phyloP scores from a whole-genome alignment of 2,797 vertebrate genomes.

The Oceanodroma leucorhoa region DNA sequence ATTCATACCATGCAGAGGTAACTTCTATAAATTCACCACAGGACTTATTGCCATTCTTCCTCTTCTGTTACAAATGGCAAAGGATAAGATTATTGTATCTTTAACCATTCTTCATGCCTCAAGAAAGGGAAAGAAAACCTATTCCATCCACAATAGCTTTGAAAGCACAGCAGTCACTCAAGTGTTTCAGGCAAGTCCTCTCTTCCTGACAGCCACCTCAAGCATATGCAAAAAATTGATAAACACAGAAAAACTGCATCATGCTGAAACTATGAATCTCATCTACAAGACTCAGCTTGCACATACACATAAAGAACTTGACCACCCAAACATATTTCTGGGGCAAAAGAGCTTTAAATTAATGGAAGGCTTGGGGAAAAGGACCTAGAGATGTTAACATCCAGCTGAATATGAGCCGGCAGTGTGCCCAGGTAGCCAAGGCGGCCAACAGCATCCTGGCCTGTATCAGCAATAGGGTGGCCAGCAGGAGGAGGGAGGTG shows the following conservation, averaged over 20 bases:
- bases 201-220: not conserved
- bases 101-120: not conserved
- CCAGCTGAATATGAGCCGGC: not conserved
- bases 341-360: not conserved
- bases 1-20: not conserved
- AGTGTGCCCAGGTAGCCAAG: not conserved
- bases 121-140: not conserved
- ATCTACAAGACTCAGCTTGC: not conserved
- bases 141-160: not conserved
- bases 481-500: not conserved
- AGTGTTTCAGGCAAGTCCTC: not conserved
- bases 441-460: rapidly evolving
- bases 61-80: not conserved
- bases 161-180: not conserved
- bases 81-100: not conserved
- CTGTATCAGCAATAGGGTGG: rapidly evolving
- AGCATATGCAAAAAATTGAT: not conserved
- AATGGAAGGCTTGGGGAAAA: not conserved
- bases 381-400: not conserved
- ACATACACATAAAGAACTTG: not conserved
- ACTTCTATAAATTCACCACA: not conserved
- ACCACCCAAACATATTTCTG: not conserved
- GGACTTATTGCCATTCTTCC: not conserved
- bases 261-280: not conserved
- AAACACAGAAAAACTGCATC: not conserved